Evolutionary conservation across 1,140 invertebrate genomes (phyloP), one percentile per base, ranked within the genome.

Genomic region (Chironomus tepperi): DNA sequence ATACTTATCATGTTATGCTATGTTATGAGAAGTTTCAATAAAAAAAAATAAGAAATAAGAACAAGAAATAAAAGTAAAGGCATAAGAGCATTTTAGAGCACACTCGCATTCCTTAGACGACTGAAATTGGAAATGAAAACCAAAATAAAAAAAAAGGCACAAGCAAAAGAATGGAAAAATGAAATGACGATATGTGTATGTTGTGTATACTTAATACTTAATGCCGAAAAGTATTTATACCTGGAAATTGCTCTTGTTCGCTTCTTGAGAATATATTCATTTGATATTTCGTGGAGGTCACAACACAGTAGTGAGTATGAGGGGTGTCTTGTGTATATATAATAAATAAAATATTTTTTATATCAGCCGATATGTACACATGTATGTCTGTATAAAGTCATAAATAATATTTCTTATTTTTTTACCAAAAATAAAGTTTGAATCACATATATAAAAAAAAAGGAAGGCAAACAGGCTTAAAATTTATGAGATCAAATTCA

Each of bases 331-430:
- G n/a, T n/a, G 47, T n/a, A 57, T n/a, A 57, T 47, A 15, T 47
- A 47, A n/a, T n/a, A n/a, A n/a, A n/a, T 57, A n/a, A 12, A 57
- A 57, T 15, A 12, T 57, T n/a, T 57, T 34, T n/a, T 47, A 15
- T 57, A 57, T 57, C 47, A 57, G 47, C 47, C 24, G 24, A 34
- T 34, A 34, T 34, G 24, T 34, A 34, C 24, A 34, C 24, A 34
- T 34, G 24, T 34, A 34, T 34, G 24, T 34, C 24, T 34, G 24
- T 34, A 34, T 34, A 34, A 34, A 34, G 24, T 34, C 47, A 57
- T 57, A 57, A 57, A 57, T 57, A 57, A 57, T 57, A 57, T 57
- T 57, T n/a, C n/a, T n/a, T n/a, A n/a, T n/a, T n/a, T n/a, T n/a
- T n/a, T 15, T 34, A 34, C 24, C 1, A 34, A 34, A 34, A 34